Evolutionary conservation across 2,113 vertebrate genomes (phyloP), one percentile per base, ranked within the genome.

Genomic region (Chrysochloris asiatica): DNA sequence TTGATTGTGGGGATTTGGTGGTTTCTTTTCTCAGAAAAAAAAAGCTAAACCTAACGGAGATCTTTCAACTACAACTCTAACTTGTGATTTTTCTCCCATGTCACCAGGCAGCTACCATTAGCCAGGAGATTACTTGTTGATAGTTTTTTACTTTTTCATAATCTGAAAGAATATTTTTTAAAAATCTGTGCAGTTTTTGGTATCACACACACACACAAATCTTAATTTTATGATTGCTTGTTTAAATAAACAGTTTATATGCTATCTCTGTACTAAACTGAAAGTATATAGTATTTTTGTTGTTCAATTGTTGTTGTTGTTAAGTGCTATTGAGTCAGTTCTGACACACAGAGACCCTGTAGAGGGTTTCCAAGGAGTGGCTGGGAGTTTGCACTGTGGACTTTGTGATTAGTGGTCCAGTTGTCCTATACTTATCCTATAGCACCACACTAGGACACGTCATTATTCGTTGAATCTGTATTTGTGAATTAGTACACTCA

Each of bases 161-260:
- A 69, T 45, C 38, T 8, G 0, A 33, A 41, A 11, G 71, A 63
- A 38, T 65, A 72, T 63, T 77, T 90, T 82, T 77, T 24, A 61
- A 61, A 28, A 47, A 43, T 54, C 19, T 94, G 36, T 47, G 69
- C 78, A 85, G 71, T 90, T 83, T 80, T 30, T 36, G 72, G 6
- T 54, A 67, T 8, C 30, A 81, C 36, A 85, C 71, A 93, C 71
- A 93, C 85, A 91, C 65, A 52, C 45, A 14, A 26, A 36, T 84
- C 28, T 81, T 77, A 43, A 10, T 71, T 88, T 83, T 86, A 38
- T 87, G 89, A 83, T 26, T 36, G 71, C 45, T 45, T 4, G 59
- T 63, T 47, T 47, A 75, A 17, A 47, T 47, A 47, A 75, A 79
- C 47, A 24, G 16, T 83, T 89, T 71, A 52, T 71, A 65, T 71